Conservation (phyloP, 2,113 vertebrate genomes). For the Aptenodytes patagonicus region DNA sequence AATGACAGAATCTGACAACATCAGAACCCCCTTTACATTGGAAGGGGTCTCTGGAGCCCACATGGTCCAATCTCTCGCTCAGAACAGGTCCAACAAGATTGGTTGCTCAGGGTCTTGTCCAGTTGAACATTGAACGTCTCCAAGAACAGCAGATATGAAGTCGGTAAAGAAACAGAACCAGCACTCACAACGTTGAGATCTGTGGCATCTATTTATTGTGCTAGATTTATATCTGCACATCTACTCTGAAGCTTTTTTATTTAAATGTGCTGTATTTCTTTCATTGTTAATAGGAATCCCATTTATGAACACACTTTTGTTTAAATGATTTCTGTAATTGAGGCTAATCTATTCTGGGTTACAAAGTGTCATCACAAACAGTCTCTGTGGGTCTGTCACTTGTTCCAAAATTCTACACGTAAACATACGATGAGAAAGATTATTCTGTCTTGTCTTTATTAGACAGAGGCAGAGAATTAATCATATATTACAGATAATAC, state of each 20-base stretch:
- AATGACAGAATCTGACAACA: background rate
- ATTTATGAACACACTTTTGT: background rate
- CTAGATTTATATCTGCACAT: background rate
- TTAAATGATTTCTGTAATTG: background rate
- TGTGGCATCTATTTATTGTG: background rate
- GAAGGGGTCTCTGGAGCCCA: background rate
- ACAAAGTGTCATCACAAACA: background rate
- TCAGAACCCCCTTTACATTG: background rate
- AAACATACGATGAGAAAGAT: background rate
- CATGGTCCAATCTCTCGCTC: background rate
- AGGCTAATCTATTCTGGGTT: background rate
- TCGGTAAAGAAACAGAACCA: background rate
- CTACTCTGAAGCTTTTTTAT: background rate
- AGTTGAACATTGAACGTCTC: background rate
- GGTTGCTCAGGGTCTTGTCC: background rate
- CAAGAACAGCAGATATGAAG: background rate
- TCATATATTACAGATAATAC: background rate
- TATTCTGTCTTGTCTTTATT: background rate
- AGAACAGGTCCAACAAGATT: background rate
- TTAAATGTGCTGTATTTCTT: background rate
- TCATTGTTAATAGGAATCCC: background rate
- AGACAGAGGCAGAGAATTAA: conserved; percentile 14
- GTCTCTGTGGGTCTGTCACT: background rate
- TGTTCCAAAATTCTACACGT: background rate
- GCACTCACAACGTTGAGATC: background rate